Base-by-base conservation (phyloP, 92 coral and sea anemone genomes). In the Actinernus sp. region DNA sequence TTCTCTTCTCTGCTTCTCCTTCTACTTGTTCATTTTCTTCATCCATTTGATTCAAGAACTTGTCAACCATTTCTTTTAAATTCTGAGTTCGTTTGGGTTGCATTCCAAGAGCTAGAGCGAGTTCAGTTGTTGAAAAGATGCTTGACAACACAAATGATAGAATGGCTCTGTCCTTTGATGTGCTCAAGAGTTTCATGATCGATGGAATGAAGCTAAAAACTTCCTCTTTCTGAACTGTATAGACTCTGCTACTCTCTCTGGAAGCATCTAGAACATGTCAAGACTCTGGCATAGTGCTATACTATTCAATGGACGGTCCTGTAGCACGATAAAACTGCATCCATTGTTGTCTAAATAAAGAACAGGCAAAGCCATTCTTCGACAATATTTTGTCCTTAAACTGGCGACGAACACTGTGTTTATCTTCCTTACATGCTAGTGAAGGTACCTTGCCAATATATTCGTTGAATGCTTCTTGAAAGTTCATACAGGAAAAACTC, bases 141-240 rank as follows among this genome's bases (percentile, higher is more conserved):
- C 61, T 80, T 14, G 74, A 71, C 51, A 80, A 63, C 7, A 80
- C 61, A 71, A 80, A 80, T 61, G 31, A 28, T 6, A 80, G 50
- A 71, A 70, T 62, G 38, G 79, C 87, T 0, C 87, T 38, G 63
- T 80, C 87, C 41, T 80, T 80, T 17, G 86, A 26, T 12, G 86
- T 19, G 36, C 78, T 68, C 65, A 40, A n/a, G 23, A 70, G 23
- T 24, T 57, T 78, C 70, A 56, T 31, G n/a, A 55, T 26, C 37
- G 67, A 11, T 14, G 68, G 41, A 38, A 67, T 44, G 30, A 25
- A 33, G 26, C 46, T 19, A 56, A 68, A 68, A 26, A 56, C 49
- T 23, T 40, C n/a, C 10, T 16, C 28, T 17, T 29, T n/a, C n/a
- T n/a, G n/a, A n/a, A n/a, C n/a, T n/a, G n/a, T n/a, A n/a, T n/a